Evolutionary conservation across 2,888 invertebrate genomes (phyloP), one percentile per base, ranked within the genome.

Genomic region (Plutella xylostella): DNA sequence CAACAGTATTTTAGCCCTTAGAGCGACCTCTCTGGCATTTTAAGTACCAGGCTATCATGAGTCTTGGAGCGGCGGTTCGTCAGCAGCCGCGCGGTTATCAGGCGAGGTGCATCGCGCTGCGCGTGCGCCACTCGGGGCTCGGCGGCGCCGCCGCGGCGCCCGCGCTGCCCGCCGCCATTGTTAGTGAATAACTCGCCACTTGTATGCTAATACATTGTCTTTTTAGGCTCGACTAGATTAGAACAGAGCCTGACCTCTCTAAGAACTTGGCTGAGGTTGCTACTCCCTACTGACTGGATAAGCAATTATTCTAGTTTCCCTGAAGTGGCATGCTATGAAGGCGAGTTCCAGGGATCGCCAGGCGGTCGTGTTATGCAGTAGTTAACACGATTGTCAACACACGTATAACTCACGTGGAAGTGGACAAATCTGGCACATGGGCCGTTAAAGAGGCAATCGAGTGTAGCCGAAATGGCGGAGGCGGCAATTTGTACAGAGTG

Each of bases 301-400:
- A n/a, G n/a, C n/a, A n/a, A n/a, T n/a, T 28, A n/a, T 28, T 28
- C 7, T 6, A 34, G 14, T n/a, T 34, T 34, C 34, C 9, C n/a
- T 15, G 34, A 2, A 34, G 34, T 14, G 34, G 34, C 14, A n/a
- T n/a, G n/a, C 15, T 15, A 7, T n/a, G 34, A 28, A 12, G 9
- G 30, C 54, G 43, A 55, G 57, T 61, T 63, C 68, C 53, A 22
- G 50, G 62, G 57, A 63, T 53, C 50, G 60, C 61, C 65, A 57
- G 50, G 45, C 47, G 60, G 61, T 66, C 65, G 56, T 51, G 54
- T 68, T 65, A 60, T 64, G 51, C 48, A 49, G 53, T 61, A 58
- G 62, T 67, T 64, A 63, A 34, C 42, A 34, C 42, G 34, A 34
- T 33, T 22, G 42, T 42, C 30, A 31, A 42, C 42, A 39, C 39